phyloP scores from a whole-genome alignment of 2,797 vertebrate genomes.

The Neostethus bicornis region DNA sequence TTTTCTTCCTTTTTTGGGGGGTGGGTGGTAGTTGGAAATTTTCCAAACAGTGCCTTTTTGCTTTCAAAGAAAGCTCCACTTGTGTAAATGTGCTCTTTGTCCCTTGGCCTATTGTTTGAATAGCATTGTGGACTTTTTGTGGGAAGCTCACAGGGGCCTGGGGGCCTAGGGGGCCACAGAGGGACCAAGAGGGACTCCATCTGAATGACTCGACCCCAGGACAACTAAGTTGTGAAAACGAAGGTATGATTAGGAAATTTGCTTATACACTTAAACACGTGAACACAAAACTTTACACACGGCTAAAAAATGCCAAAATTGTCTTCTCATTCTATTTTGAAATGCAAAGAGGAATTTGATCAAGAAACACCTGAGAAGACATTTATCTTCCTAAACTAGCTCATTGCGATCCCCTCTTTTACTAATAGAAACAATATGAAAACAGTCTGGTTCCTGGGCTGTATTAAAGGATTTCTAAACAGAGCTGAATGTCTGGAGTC shows the following conservation, averaged over 20 bases:
- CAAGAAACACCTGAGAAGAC: constrained; percentile 12
- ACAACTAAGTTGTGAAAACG: constrained; percentile 39
- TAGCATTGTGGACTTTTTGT: constrained; percentile 88
- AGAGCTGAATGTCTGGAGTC: constrained; percentile 58
- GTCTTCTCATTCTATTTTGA: constrained; percentile 1
- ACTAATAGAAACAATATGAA: constrained; percentile 58
- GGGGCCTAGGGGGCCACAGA: constrained; percentile 79
- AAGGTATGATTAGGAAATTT: constrained; percentile 64
- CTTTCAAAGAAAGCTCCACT: constrained; percentile 88
- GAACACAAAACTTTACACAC: constrained; percentile 25
- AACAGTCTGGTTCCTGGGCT: constrained; percentile 47
- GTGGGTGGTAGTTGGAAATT: constrained; percentile 77
- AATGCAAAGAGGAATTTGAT: constrained; percentile 16
- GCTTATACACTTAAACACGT: constrained; percentile 14
- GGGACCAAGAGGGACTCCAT: constrained; percentile 75
- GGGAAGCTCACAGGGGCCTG: constrained; percentile 79
- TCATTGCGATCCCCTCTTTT: constrained; percentile 27
- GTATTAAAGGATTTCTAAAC: constrained; percentile 66
- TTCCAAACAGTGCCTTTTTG: constrained; percentile 88
- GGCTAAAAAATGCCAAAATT: not conserved
- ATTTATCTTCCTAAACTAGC: constrained; percentile 15
- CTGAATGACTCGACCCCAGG: constrained; percentile 69
- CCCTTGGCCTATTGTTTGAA: constrained; percentile 88
- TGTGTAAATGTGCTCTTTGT: constrained; percentile 94
- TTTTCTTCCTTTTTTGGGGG: no score